These are phyloP conservation scores for Drosophila sp. DNA, from an alignment of 1,140 invertebrate species.

Conservation along the genomic window DNA sequence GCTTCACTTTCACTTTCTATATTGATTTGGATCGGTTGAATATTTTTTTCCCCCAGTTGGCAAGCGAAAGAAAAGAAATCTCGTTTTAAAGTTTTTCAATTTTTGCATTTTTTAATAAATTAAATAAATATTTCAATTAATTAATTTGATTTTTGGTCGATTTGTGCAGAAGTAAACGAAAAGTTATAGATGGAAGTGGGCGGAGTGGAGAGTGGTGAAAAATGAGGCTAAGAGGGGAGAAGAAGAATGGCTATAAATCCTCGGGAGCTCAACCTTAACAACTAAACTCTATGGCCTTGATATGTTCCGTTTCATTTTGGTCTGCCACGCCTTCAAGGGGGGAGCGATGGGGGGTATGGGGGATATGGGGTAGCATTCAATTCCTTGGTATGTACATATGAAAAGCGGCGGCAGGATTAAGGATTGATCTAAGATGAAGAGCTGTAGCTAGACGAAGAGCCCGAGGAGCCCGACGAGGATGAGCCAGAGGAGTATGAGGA, in stretches of 20 bases:
- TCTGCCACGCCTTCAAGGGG: constrained; percentile 40
- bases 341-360: neutral
- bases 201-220: constrained; percentile 18
- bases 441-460: constrained; percentile 68
- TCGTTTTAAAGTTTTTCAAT: constrained; percentile 33
- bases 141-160: constrained; percentile 68
- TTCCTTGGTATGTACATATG: constrained; percentile 70
- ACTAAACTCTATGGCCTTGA: constrained; percentile 71
- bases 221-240: constrained; percentile 18
- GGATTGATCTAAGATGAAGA: constrained; percentile 66
- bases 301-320: constrained; percentile 77
- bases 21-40: no score
- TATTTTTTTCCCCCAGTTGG: no score
- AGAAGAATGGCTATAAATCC: constrained; percentile 71
- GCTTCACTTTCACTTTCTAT: neutral
- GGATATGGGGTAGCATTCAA: constrained; percentile 21
- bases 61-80: neutral
- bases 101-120: constrained; percentile 81
- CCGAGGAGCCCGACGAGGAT: constrained; percentile 76
- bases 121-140: constrained; percentile 77
- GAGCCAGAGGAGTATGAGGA: constrained; percentile 84
- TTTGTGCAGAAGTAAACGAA: constrained; percentile 43
- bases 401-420: constrained; percentile 39
- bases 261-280: constrained; percentile 60
- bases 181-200: constrained; percentile 19